Percentiles rank a stretch among this genome's conserved stretches.
phyloP scores from a whole-genome alignment of 1,140 invertebrate species.

The Drosophila nebulosa region DNA sequence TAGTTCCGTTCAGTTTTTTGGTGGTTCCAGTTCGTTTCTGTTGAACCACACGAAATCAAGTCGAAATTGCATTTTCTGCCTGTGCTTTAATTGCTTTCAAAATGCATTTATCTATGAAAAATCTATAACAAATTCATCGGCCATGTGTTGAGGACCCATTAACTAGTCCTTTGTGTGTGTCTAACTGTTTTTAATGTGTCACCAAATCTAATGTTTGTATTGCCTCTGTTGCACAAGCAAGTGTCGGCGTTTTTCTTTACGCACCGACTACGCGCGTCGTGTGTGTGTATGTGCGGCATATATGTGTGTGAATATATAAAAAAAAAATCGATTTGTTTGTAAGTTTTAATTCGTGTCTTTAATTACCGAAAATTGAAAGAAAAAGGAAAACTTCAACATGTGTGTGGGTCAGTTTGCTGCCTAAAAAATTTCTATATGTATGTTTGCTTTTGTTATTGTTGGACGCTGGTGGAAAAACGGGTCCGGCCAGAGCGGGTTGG shows the following conservation, averaged over 20 bases:
- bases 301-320: conserved; percentile 17
- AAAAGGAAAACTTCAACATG: conserved; percentile 44
- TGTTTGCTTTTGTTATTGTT: conserved; percentile 13
- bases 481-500: conserved; percentile 17
- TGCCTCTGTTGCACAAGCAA: conserved; percentile 7
- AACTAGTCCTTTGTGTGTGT: neutral
- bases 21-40: conserved; percentile 28
- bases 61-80: neutral
- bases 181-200: neutral
- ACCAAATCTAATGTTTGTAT: neutral
- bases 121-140: neutral
- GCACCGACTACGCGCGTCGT: conserved; percentile 33
- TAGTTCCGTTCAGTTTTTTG: conserved; percentile 11
- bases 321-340: conserved; percentile 69
- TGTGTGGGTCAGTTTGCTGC: conserved; percentile 17
- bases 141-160: neutral
- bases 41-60: conserved; percentile 34
- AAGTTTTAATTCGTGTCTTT: conserved; percentile 48
- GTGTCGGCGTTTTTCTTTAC: conserved; percentile 74
- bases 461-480: conserved; percentile 31
- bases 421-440: conserved; percentile 14
- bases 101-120: neutral
- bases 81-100: neutral
- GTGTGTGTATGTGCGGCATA: conserved; percentile 29
- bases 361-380: conserved; percentile 58